Evolutionary conservation across 2,113 vertebrate genomes (phyloP).

Genomic region (Pseudonaja textilis): DNA sequence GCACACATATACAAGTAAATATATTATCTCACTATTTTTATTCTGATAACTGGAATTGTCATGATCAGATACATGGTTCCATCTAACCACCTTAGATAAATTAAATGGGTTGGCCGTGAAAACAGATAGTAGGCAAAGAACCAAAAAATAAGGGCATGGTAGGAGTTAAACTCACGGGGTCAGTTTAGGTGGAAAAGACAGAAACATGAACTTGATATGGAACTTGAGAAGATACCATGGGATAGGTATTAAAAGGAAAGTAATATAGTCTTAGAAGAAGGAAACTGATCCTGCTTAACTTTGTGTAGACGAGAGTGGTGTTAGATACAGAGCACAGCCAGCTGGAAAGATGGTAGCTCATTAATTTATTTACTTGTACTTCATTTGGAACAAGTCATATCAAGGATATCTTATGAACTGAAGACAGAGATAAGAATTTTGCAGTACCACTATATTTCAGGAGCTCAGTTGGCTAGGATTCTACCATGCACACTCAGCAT

Average conservation of each 20-base stretch:
- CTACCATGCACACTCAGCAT: background rate
- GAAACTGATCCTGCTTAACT: conserved; percentile 5
- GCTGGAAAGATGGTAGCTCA: background rate
- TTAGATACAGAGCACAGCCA: background rate
- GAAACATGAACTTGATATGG: conserved; percentile 15
- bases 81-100: background rate
- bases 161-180: background rate
- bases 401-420: background rate
- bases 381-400: background rate
- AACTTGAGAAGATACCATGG: conserved; percentile 11
- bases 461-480: background rate
- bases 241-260: conserved; percentile 4
- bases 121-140: background rate
- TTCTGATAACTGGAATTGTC: background rate
- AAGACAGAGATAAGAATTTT: background rate
- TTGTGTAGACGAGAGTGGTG: background rate
- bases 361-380: background rate
- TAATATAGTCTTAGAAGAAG: background rate
- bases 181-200: background rate
- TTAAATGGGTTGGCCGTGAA: background rate
- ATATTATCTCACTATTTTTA: background rate
- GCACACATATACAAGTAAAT: background rate
- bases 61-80: background rate
- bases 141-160: background rate
- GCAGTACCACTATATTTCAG: background rate